Base-by-base conservation (phyloP, 2,113 vertebrate genomes). In the Barbus barbus region DNA sequence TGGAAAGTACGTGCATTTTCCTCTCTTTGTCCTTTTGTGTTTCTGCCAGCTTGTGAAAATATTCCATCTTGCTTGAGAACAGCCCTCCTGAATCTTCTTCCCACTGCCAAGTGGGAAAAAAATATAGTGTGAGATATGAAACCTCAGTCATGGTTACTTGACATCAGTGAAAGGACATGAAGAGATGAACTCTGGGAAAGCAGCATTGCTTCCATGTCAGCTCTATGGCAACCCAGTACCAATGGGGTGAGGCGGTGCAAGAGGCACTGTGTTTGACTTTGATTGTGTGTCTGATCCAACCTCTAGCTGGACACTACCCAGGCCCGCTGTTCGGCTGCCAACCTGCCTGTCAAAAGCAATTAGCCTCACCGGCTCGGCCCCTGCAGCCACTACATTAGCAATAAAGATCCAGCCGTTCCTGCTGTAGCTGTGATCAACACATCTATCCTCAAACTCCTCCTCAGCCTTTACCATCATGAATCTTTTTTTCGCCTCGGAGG, bases 1-100 rank as follows among this genome's bases (percentile, higher is more conserved):
- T 90, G 97, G 96, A 94, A 98, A 99, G 98, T 99, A 94, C 96
- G 98, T 97, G 92, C 88, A 88, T 90, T 77, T 89, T 83, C 78
- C 93, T 92, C 88, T 91, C 56, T 41, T 73, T 65, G 33, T 79
- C 36, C 36, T 60, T 72, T 38, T 71, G n/a, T 78, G 11, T 77
- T 56, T 51, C 38, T 53, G 73, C 76, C 65, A 46, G 75, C 65
- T 79, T 44, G 8, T 48, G 28, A 67, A 77, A 33, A 65, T 56
- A 46, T 77, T 48, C 60, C 58, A 65, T 80, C 78, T 78, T 24
- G 33, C 69, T 74, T 46, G 20, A 61, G 82, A 53, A 26, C 58
- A 46, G 60, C 60, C 5, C 61, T 33, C 20, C 46, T 71, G 63
- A 71, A 69, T 36, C 20, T 8, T 28, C 24, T 28, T 67, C n/a